Percentiles rank a stretch among this genome's conserved stretches.
phyloP scores from a whole-genome alignment of 2,113 vertebrate species.

The Corapipo altera region DNA sequence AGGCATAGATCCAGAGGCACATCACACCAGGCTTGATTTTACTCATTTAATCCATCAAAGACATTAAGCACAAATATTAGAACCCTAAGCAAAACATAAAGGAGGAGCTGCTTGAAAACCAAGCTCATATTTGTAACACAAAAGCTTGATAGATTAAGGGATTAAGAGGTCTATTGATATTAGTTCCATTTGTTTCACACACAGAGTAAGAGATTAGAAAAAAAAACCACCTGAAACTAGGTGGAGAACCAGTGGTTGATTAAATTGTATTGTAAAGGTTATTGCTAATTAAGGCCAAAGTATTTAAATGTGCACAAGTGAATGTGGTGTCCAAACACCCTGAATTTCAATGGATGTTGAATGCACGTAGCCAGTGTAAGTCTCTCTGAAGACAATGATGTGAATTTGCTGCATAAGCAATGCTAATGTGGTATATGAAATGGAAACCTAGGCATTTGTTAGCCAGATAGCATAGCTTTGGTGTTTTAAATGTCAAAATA shows the following conservation, averaged over 20 bases:
- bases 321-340: not conserved
- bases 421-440: not conserved
- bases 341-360: not conserved
- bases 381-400: not conserved
- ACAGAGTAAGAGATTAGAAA: not conserved
- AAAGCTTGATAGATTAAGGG: not conserved
- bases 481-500: not conserved
- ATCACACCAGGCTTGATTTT: not conserved
- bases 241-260: not conserved
- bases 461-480: not conserved
- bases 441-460: not conserved
- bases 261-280: not conserved
- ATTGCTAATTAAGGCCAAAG: not conserved
- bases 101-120: not conserved
- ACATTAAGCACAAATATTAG: not conserved
- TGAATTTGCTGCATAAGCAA: not conserved
- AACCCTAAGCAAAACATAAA: not conserved
- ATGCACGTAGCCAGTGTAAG: not conserved
- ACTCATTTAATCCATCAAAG: not conserved
- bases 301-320: not conserved
- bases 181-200: not conserved
- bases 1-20: not conserved
- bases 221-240: not conserved
- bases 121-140: not conserved
- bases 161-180: not conserved